Percentiles rank a stretch among this genome's conserved stretches.
These are phyloP conservation scores for Tragelaphus buxtoni DNA, from an alignment of 2,113 vertebrate species.

Conservation along the genomic window DNA sequence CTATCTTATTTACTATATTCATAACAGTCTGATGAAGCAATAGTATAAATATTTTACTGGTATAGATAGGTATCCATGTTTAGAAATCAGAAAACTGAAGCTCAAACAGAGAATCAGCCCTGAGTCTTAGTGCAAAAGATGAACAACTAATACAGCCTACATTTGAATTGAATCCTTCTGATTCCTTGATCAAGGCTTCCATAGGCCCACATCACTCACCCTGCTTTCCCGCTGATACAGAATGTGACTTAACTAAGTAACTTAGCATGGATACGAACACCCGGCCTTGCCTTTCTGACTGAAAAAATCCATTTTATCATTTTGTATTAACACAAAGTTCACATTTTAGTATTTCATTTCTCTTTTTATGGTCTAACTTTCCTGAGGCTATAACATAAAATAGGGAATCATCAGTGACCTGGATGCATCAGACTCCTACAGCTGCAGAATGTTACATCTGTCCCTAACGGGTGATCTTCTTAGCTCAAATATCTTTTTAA, in stretches of 20 bases:
- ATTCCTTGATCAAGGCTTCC: neutral
- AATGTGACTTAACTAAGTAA: neutral
- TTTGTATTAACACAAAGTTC: neutral
- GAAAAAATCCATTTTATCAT: neutral
- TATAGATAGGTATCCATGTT: neutral
- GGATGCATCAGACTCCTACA: neutral
- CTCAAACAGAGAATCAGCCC: neutral
- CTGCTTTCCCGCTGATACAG: neutral
- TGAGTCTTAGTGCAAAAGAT: neutral
- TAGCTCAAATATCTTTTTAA: neutral
- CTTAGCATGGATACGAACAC: neutral
- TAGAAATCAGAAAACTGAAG: neutral
- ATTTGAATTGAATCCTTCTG: neutral
- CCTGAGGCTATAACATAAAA: neutral
- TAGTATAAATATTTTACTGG: neutral
- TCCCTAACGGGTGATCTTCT: neutral
- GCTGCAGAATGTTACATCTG: neutral
- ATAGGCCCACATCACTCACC: too few species aligned
- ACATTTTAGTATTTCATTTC: neutral
- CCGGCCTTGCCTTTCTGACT: neutral
- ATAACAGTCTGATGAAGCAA: neutral
- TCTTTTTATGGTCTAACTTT: neutral
- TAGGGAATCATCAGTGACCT: neutral
- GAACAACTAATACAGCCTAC: neutral
- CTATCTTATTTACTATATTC: neutral